A percentile compares a stretch with the other conserved stretches of the same genome.
These are phyloP conservation scores for Premnoplex brunnescens DNA, from an alignment of 2,797 vertebrate genomes.

Conservation along the genomic window DNA sequence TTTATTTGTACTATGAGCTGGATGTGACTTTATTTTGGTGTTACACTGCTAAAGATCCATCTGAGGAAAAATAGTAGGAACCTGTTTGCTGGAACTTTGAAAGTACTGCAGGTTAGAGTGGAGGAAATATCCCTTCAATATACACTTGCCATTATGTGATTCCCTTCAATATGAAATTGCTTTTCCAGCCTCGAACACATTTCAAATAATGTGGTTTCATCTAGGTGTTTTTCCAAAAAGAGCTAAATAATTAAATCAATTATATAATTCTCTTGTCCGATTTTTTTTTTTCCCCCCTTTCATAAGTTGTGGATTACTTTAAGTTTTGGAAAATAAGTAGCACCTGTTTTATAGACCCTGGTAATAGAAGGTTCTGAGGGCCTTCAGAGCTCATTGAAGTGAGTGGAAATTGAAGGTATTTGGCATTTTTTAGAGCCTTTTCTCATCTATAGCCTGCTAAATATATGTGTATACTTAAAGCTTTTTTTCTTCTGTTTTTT, in stretches of 20 bases:
- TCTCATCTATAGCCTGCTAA: background rate
- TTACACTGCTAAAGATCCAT: background rate
- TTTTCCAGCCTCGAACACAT: background rate
- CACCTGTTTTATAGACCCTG: accelerated
- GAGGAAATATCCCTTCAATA: background rate
- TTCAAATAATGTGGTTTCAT: background rate
- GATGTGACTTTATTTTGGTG: background rate
- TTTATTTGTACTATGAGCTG: background rate
- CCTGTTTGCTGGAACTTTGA: background rate
- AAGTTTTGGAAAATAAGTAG: background rate
- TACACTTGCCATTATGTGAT: background rate
- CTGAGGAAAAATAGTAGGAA: background rate
- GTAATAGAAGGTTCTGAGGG: background rate
- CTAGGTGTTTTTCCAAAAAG: background rate
- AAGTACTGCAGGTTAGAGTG: background rate
- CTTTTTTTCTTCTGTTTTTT: background rate
- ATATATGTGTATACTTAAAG: background rate
- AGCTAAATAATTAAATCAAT: background rate
- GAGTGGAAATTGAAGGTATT: background rate
- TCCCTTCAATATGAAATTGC: background rate
- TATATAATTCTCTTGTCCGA: background rate
- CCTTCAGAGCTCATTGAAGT: background rate
- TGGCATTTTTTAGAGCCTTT: background rate
- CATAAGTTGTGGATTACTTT: background rate
- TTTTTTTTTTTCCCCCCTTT: background rate